These are phyloP conservation scores for Drosophila pseudotalamancana DNA, from an alignment of 2,888 invertebrate genomes.

Conservation along the genomic window DNA sequence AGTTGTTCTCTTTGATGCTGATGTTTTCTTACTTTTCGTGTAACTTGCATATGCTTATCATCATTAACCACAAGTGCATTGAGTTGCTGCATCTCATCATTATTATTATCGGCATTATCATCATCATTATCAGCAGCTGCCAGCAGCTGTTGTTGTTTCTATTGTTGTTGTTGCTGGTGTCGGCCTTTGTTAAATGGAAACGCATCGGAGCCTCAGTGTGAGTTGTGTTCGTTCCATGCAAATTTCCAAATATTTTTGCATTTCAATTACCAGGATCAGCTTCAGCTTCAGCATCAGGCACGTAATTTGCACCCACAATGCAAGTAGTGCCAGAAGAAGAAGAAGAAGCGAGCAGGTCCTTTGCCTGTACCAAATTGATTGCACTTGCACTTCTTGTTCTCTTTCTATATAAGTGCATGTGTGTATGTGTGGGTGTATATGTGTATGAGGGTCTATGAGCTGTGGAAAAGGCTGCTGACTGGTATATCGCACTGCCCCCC, in stretches of 20 bases:
- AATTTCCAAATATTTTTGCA: conserved; percentile 78
- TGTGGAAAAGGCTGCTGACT: conserved; percentile 13
- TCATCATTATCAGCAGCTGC: not conserved
- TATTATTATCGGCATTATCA: not conserved
- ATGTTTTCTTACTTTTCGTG: conserved; percentile 2
- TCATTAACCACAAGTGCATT: conserved; percentile 43
- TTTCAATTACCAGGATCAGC: conserved; percentile 77
- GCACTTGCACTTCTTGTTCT: conserved; percentile 60
- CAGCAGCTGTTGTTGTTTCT: conserved; percentile 1
- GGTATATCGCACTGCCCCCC: not conserved
- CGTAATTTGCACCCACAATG: conserved; percentile 54
- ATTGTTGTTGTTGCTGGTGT: conserved; percentile 12
- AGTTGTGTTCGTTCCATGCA: conserved; percentile 37
- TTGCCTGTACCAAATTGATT: conserved; percentile 64
- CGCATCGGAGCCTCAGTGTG: conserved; percentile 29
- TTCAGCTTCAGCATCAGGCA: conserved; percentile 60
- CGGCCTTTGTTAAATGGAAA: conserved; percentile 43
- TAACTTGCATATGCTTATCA: conserved; percentile 29
- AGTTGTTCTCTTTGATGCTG: not conserved
- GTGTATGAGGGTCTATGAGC: not conserved
- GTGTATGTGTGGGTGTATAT: not conserved
- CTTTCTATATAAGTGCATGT: too few species aligned
- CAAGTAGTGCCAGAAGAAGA: not conserved
- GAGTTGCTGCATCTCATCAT: conserved; percentile 11
- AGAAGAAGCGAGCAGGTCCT: conserved; percentile 13